Evolutionary conservation across 1,140 invertebrate genomes (phyloP).

Genomic region (Ooceraea biroi): DNA sequence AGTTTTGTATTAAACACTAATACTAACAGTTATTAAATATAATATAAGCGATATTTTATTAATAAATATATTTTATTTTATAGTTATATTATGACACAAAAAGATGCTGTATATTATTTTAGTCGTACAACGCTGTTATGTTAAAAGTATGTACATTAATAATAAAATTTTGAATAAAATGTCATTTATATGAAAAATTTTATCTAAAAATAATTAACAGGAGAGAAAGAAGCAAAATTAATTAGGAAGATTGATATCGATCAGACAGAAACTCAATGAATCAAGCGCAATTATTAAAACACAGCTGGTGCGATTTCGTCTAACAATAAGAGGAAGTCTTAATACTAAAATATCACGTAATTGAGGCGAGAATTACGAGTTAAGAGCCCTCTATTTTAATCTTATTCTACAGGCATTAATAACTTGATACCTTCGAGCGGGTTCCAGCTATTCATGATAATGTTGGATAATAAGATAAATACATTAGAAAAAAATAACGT

Average conservation of each 20-base stretch:
- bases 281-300: conserved; percentile 28
- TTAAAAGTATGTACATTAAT: conserved; percentile 32
- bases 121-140: neutral
- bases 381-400: neutral
- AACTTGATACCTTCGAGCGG: neutral
- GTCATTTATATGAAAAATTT: neutral
- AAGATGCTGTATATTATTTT: conserved; percentile 1
- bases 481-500: neutral
- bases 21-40: conserved; percentile 1
- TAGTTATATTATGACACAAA: neutral
- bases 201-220: neutral
- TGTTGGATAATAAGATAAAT: conserved; percentile 5
- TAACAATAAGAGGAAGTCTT: conserved; percentile 32
- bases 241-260: conserved; percentile 26
- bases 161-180: conserved; percentile 50
- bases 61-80: conserved; percentile 10
- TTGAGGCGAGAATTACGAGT: conserved; percentile 7
- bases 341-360: conserved; percentile 12
- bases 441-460: neutral
- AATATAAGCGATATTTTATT: neutral
- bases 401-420: conserved; percentile 13
- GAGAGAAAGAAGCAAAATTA: conserved; percentile 9
- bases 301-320: neutral
- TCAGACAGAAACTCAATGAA: conserved; percentile 8
- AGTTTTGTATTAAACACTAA: conserved; percentile 23